A percentile compares a stretch with the other conserved stretches of the same genome.
Evolutionary conservation across 37 sponge, comb jelly and placozoan species (phyloP).

Genomic region (Aplysina aerophoba): DNA sequence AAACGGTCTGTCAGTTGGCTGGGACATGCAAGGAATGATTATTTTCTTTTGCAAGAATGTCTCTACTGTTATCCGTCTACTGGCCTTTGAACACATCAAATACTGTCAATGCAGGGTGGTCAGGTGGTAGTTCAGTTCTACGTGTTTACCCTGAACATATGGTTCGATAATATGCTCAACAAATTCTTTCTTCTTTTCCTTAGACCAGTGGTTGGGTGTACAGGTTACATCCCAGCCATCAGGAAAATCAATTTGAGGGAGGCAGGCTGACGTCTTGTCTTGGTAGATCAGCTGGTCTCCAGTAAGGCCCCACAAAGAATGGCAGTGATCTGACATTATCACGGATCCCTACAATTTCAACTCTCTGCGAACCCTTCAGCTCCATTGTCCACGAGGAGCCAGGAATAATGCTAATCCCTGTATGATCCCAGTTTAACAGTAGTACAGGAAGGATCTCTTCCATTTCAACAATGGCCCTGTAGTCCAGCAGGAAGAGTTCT

Average conservation of each 20-base stretch:
- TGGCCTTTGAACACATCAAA: constrained; percentile 25
- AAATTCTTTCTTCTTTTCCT: constrained; percentile 3
- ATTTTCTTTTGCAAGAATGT: not conserved
- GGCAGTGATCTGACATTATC: no score
- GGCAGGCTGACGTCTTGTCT: constrained; percentile 20
- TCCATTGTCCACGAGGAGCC: no score
- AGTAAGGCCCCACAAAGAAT: no score
- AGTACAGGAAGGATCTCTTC: constrained; percentile 19
- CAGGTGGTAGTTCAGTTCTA: constrained; percentile 6
- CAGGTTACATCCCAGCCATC: constrained; percentile 20
- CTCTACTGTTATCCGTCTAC: not conserved
- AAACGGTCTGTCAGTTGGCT: constrained; percentile 1
- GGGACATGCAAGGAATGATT: not conserved
- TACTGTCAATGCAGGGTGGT: constrained; percentile 5
- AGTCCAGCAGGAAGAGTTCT: constrained; percentile 10
- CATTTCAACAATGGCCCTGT: constrained; percentile 33
- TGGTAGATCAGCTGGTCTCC: constrained; percentile 22
- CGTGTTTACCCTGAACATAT: not conserved
- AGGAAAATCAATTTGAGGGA: not conserved
- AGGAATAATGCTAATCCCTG: no score
- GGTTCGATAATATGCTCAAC: not conserved
- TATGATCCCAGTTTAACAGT: not conserved
- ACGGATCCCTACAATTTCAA: no score
- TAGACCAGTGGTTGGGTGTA: constrained; percentile 8
- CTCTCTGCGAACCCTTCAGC: no score